Evolutionary conservation across 2,797 vertebrate genomes (phyloP).

Genomic region (Macropodus opercularis): DNA sequence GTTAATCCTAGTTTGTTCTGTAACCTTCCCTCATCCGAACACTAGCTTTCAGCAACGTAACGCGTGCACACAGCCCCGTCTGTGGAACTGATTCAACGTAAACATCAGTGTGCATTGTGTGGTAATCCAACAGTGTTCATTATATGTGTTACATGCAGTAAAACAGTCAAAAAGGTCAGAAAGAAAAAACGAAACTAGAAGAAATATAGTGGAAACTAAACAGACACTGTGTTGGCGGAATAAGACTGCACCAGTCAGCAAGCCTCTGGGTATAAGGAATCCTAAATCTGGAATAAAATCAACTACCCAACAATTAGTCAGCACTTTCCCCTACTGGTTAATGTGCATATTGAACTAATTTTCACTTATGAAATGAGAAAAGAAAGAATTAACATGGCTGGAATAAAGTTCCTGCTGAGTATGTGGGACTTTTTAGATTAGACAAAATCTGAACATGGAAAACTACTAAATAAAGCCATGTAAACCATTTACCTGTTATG

Average conservation of each 20-base stretch:
- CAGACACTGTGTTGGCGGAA: constrained; percentile 29
- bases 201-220: constrained; percentile 57
- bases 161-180: constrained; percentile 28
- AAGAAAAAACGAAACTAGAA: constrained; percentile 47
- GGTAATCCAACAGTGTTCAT: background rate
- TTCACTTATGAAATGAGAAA: constrained; percentile 22
- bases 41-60: too few relatives aligned
- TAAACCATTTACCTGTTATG: too few relatives aligned
- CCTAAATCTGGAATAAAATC: constrained; percentile 16
- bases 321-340: constrained; percentile 13
- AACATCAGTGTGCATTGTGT: background rate
- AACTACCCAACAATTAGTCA: constrained; percentile 52
- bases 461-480: background rate
- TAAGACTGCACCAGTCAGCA: constrained; percentile 22
- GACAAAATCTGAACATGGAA: background rate
- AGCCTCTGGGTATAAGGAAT: constrained; percentile 35
- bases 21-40: too few relatives aligned
- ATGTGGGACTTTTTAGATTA: constrained; percentile 12
- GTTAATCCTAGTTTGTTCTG: too few relatives aligned
- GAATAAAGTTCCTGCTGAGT: background rate
- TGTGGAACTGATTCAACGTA: background rate
- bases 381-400: background rate
- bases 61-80: too few relatives aligned
- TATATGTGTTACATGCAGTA: constrained; percentile 9
- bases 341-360: constrained; percentile 18